Conservation (phyloP, 2,113 vertebrate genomes). For the Esox niger region DNA sequence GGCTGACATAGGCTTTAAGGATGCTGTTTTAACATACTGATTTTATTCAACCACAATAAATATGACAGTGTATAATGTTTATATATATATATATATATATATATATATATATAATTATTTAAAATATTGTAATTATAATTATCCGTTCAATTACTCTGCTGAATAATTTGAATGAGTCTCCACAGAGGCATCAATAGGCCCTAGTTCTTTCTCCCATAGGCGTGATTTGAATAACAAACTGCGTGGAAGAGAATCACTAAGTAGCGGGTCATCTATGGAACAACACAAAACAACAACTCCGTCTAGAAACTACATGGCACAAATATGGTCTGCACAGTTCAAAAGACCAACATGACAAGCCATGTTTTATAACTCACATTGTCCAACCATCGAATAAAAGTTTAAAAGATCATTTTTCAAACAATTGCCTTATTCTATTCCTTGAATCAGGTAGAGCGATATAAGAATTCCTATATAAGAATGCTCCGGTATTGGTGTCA, state of each 20-base stretch:
- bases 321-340: not conserved
- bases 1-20: no score
- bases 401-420: not conserved
- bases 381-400: not conserved
- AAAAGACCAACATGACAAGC: slow-evolving; percentile 3
- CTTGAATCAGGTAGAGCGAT: not conserved
- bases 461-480: not conserved
- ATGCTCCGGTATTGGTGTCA: not conserved
- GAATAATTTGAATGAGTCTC: slow-evolving; percentile 8
- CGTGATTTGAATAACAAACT: slow-evolving; percentile 21
- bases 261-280: not conserved
- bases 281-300: not conserved
- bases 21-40: no score
- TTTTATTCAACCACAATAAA: no score
- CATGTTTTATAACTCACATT: not conserved
- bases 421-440: not conserved
- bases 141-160: not conserved
- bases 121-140: not conserved
- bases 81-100: slow-evolving; percentile 9
- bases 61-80: no score
- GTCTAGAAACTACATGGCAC: not conserved
- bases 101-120: not conserved
- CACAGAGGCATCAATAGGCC: slow-evolving; percentile 1
- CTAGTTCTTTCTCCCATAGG: not conserved
- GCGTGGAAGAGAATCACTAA: slow-evolving; percentile 1